Base-by-base conservation (phyloP, 64 coral and sea anemone species). In the Hydrozoanthus tunicans region DNA sequence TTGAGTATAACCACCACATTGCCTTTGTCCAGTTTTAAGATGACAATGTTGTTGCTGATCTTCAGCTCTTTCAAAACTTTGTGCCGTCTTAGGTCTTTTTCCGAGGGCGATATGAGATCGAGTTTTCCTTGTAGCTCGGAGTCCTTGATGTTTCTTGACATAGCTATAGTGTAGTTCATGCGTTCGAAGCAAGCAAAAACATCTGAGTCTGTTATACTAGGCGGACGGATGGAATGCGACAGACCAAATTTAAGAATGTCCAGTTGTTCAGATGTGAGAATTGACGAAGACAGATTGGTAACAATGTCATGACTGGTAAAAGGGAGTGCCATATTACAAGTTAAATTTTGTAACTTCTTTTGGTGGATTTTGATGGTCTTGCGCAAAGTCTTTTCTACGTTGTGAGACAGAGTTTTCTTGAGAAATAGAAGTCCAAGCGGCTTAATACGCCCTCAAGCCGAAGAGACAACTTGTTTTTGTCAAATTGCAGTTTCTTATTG, bases 221-320 rank as follows among this genome's bases (percentile, higher is more conserved):
- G 53, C 59, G 66, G n/a, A 58, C 59, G 56, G 32, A 91, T 91
- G 68, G 90, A 82, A 57, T 73, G 90, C 8, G 63, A 61, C 9
- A 92, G n/a, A 53, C 79, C 79, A 76, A 62, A 66, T n/a, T 79
- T 90, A 12, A 90, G 75, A 79, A 90, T 72, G 26, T 79, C 52
- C 25, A 75, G 57, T 90, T 90, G 89, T 64, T 90, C 75, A 1
- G 67, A 54, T 25, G 75, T 75, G 17, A 90, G 89, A 25, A 8
- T 90, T 24, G 20, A 77, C 27, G 89, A 79, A 27, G 75, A 90
- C 11, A 89, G n/a, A 72, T 89, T 89, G 86, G 86, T 89, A 15
- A 89, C 72, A n/a, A 58, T 77, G 5, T 78, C 53, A 60, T 77
- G 59, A 59, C 68, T 60, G 26, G 86, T 77, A 15, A 89, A 77